Percentiles rank a stretch among this genome's conserved stretches.
Conservation (phyloP, 2,888 invertebrate species). For the Chromoteleia sp. region DNA sequence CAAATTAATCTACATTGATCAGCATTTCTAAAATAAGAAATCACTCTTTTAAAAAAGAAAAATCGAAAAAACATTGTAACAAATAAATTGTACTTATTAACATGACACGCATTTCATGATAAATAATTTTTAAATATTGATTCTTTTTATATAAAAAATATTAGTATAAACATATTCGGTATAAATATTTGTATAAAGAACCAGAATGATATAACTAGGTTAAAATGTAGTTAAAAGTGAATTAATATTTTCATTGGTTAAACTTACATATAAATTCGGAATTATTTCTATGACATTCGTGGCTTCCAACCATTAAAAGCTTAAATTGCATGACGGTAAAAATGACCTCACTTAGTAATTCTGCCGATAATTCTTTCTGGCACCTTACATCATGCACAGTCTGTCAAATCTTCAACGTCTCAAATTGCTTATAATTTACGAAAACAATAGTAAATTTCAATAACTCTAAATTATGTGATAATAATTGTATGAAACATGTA, state of each 20-base stretch:
- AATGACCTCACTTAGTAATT: slow-evolving; percentile 29
- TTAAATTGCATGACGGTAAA: slow-evolving; percentile 45
- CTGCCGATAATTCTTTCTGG: slow-evolving; percentile 6
- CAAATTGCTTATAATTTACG: background rate
- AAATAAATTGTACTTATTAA: too few relatives aligned
- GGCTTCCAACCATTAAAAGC: slow-evolving; percentile 31
- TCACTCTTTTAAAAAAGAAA: too few relatives aligned
- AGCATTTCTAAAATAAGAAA: background rate
- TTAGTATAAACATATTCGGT: too few relatives aligned
- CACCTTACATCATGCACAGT: slow-evolving; percentile 9
- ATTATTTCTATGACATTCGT: slow-evolving; percentile 36
- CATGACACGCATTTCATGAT: too few relatives aligned
- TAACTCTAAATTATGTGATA: too few relatives aligned
- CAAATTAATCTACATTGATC: too few relatives aligned
- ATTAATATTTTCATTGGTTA: slow-evolving; percentile 18
- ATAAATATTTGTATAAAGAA: background rate
- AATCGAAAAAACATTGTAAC: too few relatives aligned
- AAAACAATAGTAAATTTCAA: background rate
- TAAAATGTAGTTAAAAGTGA: background rate
- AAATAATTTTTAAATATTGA: too few relatives aligned
- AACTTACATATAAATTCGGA: slow-evolving; percentile 21
- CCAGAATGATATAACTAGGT: background rate
- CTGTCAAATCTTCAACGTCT: background rate
- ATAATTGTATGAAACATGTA: too few relatives aligned
- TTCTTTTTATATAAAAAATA: too few relatives aligned